Base-by-base conservation (phyloP, 2,113 vertebrate genomes). In the Hippocampus abdominalis region DNA sequence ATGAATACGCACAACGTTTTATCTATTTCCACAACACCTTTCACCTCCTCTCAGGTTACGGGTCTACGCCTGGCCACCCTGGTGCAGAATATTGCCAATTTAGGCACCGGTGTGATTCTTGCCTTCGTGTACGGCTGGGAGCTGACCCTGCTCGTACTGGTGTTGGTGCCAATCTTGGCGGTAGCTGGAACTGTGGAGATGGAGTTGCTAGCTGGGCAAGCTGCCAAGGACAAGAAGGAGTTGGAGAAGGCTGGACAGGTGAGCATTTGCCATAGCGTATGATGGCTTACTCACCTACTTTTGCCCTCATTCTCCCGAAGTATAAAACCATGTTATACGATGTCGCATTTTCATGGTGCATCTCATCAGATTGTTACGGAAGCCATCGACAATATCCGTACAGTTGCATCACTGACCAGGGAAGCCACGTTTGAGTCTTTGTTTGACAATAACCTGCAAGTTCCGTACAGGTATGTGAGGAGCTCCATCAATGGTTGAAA, bases 191-290 rank as follows among this genome's bases (percentile, higher is more conserved):
- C 95, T 39, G 89, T 95, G 49, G 92, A 96, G 88, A 93, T 98
- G 91, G 94, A 94, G 85, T 83, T 94, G 88, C 87, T 99, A 64
- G 85, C 92, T 11, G 96, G 97, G n/a, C 93, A 97, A 27, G 95
- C 95, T 46, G 84, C 81, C 36, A 91, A 95, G 83, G 96, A 99
- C 84, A 98, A 84, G 98, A 89, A 89, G 75, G 93, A 98, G 81
- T 90, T 99, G 78, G 96, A 98, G 89, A 86, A 81, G 66, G 94
- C 96, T 71, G 97, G 97, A 82, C 98, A 98, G 93, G 96, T 98
- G 53, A 11, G 86, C 65, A 48, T 8, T 68, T 8, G 32, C 16
- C 32, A 12, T 18, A 2, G 15, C 21, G 8, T 56, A 25, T 60
- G 57, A 60, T 36, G 32, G 32, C 5, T 36, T 36, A 36, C 32